Base-by-base conservation (phyloP, 2,888 invertebrate species). In the Tenthredo amoena region DNA sequence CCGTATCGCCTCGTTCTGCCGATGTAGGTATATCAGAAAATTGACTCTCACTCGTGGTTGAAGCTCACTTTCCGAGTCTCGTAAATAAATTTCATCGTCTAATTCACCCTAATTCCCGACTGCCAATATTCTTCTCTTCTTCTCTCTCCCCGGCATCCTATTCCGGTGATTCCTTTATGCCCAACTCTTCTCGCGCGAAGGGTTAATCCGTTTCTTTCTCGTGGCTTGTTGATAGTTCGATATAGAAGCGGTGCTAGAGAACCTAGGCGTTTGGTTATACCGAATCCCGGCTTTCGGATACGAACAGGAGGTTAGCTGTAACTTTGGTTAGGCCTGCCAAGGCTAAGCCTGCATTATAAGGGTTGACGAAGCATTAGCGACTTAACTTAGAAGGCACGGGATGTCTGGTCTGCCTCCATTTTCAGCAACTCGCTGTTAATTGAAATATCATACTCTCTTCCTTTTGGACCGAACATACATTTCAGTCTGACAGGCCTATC, bases 311-410 rank as follows among this genome's bases (percentile, higher is more conserved):
- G 85, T 47, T 55, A 21, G 7, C 47, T 77, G 76, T 5, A 21
- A 79, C 65, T 81, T 85, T 47, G 79, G 74, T 85, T 79, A 79
- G 85, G 85, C 77, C 85, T 79, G 50, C 34, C 15, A 34, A 62
- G 68, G 15, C 76, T 85, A 50, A 85, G 77, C 79, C 79, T 85
- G 37, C 68, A 50, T 85, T 85, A 85, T 85, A 85, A 85, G 79
- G 85, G 85, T 85, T 85, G 85, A 77, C 79, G 65, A 50, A 85
- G 85, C 85, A 85, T 85, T 85, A 85, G 65, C 76, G 79, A 85
- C 68, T 85, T 79, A 79, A 37, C 79, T 79, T 18, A 31, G 81
- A 81, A 81, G 50, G 40, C 62, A 31, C n/a, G 40, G 58, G 37
- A 40, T 81, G 81, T 62, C 15, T 58, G 40, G 58, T 40, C 31